Conservation (phyloP, 2,888 invertebrate genomes). For the Drosophila prolongata region DNA sequence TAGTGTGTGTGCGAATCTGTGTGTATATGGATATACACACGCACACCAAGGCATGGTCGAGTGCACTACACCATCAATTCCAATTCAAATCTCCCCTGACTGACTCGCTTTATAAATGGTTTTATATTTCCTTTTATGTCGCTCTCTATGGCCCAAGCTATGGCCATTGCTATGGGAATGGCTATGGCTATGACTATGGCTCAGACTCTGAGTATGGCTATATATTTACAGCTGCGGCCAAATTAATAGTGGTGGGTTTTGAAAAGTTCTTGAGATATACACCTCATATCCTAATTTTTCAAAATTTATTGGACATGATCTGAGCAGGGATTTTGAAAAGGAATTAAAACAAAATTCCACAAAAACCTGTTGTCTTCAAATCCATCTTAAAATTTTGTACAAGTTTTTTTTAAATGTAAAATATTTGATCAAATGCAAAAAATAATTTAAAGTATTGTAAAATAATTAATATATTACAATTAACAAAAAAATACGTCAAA, state of each 20-base stretch:
- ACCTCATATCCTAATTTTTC: too few relatives aligned
- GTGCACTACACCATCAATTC: conserved; percentile 78
- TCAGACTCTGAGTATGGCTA: conserved; percentile 31
- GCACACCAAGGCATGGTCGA: conserved; percentile 42
- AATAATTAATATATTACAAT: too few relatives aligned
- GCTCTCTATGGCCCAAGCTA: conserved; percentile 47
- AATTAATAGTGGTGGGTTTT: conserved; percentile 3
- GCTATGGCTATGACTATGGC: conserved; percentile 35
- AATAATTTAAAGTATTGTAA: too few relatives aligned
- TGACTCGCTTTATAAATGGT: conserved; percentile 80
- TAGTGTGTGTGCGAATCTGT: conserved; percentile 4
- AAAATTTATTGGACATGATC: too few relatives aligned
- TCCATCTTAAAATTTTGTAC: too few relatives aligned
- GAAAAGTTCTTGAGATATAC: background rate
- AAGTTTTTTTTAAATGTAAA: too few relatives aligned
- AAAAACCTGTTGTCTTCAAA: too few relatives aligned
- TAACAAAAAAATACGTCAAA: too few relatives aligned
- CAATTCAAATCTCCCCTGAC: conserved; percentile 80
- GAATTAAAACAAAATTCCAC: too few relatives aligned
- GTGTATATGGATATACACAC: conserved; percentile 15
- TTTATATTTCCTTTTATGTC: conserved; percentile 80
- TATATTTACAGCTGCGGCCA: conserved; percentile 33
- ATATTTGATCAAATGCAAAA: too few relatives aligned
- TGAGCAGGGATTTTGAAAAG: too few relatives aligned
- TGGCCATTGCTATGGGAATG: conserved; percentile 40